phyloP scores from a whole-genome alignment of 1,140 invertebrate genomes.

The Grapholita molesta region DNA sequence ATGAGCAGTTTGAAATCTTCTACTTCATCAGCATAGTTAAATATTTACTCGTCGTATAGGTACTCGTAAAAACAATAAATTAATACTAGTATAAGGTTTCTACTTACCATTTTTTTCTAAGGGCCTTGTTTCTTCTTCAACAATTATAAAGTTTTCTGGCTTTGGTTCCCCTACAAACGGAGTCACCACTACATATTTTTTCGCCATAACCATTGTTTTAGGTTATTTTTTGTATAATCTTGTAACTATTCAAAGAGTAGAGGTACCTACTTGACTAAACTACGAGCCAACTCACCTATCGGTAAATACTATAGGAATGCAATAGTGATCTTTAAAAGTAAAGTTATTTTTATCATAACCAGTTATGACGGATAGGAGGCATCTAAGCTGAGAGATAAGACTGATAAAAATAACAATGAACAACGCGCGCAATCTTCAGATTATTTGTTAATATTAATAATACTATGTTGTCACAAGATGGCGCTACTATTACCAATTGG shows the following conservation, averaged over 20 bases:
- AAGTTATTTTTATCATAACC: not conserved
- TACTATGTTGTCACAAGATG: not conserved
- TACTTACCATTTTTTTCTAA: constrained; percentile 67
- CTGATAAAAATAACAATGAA: not conserved
- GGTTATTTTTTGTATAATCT: not conserved
- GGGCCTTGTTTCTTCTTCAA: constrained; percentile 63
- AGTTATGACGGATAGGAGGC: not conserved
- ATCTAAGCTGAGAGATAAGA: not conserved
- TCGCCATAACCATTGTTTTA: constrained; percentile 53
- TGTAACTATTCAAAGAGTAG: too few species aligned
- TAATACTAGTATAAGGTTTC: not conserved
- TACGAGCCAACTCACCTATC: not conserved
- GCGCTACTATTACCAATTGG: not conserved
- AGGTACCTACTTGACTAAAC: not conserved
- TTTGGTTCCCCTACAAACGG: constrained; percentile 74
- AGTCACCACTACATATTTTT: constrained; percentile 63
- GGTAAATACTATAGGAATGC: not conserved
- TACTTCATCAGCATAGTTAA: not conserved
- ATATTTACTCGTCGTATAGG: not conserved
- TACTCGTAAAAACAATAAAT: not conserved
- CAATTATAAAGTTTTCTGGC: constrained; percentile 66
- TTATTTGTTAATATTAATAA: not conserved
- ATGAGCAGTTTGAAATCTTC: too few species aligned
- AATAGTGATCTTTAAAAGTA: not conserved
- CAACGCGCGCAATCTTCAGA: not conserved